Evolutionary conservation across 2,113 vertebrate species (phyloP), one percentile per base, ranked within the genome.

Genomic region (Ellobius talpinus): DNA sequence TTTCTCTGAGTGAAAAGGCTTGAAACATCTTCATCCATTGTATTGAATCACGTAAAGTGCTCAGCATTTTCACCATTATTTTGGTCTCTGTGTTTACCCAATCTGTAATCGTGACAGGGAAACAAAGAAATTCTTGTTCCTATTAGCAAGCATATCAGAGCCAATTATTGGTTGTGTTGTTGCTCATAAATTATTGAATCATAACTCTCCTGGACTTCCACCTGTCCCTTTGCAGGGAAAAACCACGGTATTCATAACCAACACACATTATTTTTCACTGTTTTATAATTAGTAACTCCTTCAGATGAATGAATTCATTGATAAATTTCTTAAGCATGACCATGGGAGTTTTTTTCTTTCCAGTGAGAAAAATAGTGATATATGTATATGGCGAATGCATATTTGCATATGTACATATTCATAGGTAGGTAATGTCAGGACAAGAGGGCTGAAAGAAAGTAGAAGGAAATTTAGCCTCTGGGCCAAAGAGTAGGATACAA

Each of bases 401-500:
- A 33, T 33, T 16, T 42, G 24, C 7, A 13, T 16, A 50, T 23
- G 3, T 31, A 5, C 26, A 33, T 11, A 17, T 19, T 19, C 33
- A 58, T n/a, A 47, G 6, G 26, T 19, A 78, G 36, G 42, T 87
- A 11, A 31, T 11, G 0, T 45, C n/a, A 78, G 36, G 36, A 14
- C 39, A 81, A 61, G 29, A 63, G 45, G 78, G 76, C 42, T 72
- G 31, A 68, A 39, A 90, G 10, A 52, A 21, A 96, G 50, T 11
- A 21, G 0, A 96, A 76, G 94, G 17, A 89, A 84, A 73, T 55
- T 19, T 12, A 96, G 78, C 77, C 95, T 50, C 66, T 89, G 96
- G 72, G 24, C 72, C 91, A 93, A 85, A 97, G 89, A 96, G 55
- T 70, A 93, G 61, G 76, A 33, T 68, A 73, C 79, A 96, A 39